A percentile compares a stretch with the other conserved stretches of the same genome.
Evolutionary conservation across 2,113 vertebrate genomes (phyloP).

Genomic region (Strix aluco): DNA sequence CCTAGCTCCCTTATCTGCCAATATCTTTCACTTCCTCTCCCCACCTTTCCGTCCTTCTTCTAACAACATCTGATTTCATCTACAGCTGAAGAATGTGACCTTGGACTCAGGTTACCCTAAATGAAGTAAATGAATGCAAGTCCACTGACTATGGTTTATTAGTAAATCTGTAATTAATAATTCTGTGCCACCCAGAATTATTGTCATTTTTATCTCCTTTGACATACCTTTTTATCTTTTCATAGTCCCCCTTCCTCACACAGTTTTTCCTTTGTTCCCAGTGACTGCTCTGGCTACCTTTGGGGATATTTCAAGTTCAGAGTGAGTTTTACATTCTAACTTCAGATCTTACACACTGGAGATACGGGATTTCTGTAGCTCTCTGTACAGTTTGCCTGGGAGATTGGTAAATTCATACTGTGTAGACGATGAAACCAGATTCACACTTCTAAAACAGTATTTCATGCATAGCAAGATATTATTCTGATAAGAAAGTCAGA

Average conservation of each 20-base stretch:
- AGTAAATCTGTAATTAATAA: slow-evolving; percentile 25
- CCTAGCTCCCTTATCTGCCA: not conserved
- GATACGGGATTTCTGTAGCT: not conserved
- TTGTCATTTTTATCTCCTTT: not conserved
- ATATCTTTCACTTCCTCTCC: not conserved
- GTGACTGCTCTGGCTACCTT: not conserved
- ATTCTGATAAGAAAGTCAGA: not conserved
- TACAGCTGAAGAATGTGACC: not conserved
- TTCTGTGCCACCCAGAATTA: not conserved
- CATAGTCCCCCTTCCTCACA: not conserved
- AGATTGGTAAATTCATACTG: slow-evolving; percentile 5
- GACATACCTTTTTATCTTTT: not conserved
- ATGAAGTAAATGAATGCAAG: not conserved
- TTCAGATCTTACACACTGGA: slow-evolving; percentile 2
- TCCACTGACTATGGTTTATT: not conserved
- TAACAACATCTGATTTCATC: not conserved
- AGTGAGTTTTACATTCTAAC: slow-evolving; percentile 11
- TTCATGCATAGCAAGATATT: not conserved
- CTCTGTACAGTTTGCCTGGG: not conserved
- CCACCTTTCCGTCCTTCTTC: not conserved
- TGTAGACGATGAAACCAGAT: not conserved
- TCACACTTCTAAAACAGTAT: slow-evolving; percentile 2
- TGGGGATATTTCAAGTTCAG: slow-evolving; percentile 31
- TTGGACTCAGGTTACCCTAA: not conserved
- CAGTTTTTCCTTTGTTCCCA: slow-evolving; percentile 24